Evolutionary conservation across 2,797 vertebrate genomes (phyloP), one percentile per base, ranked within the genome.

Genomic region (Odontamblyopus rebecca): DNA sequence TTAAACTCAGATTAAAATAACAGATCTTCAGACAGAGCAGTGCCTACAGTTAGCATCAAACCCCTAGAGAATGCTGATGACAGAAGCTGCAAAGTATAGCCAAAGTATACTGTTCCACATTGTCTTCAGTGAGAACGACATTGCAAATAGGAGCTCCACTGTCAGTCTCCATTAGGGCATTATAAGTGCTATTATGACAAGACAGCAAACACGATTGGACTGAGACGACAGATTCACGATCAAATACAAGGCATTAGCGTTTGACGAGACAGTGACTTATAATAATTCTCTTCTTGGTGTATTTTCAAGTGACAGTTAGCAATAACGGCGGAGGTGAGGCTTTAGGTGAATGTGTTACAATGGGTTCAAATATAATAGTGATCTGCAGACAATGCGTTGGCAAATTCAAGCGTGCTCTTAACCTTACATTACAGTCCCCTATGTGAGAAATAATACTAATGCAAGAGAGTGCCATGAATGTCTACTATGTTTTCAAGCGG

Each of bases 171-270:
- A 60, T 69, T 26, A 59, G 23, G 38, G 41, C 13, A 19, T 48
- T 48, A 48, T 26, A 57, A 56, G 32, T 44, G 15, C 26, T 50
- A 16, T 16, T 26, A 44, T 69, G 56, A 59, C 53, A 4, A 8
- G 30, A 11, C n/a, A 23, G 67, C 67, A 35, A 26, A 59, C 54
- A 57, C 15, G n/a, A 69, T 18, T 48, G 32, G 53, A 68, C 18
- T 38, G 51, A 68, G 23, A 53, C 35, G 19, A 26, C 48, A 67
- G 53, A 68, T 68, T 68, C 35, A 35, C 32, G 54, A 23, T 53
- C 54, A 68, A 67, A 67, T 51, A 67, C 50, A 53, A 56, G 53
- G 35, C 67, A 68, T 57, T 68, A 23, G 19, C 19, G 29, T 19
- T 13, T 38, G 11, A 60, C 27, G 38, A 60, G 67, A 59, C 67